phyloP scores from a whole-genome alignment of 2,797 vertebrate species.

The Pelobates cultripes region DNA sequence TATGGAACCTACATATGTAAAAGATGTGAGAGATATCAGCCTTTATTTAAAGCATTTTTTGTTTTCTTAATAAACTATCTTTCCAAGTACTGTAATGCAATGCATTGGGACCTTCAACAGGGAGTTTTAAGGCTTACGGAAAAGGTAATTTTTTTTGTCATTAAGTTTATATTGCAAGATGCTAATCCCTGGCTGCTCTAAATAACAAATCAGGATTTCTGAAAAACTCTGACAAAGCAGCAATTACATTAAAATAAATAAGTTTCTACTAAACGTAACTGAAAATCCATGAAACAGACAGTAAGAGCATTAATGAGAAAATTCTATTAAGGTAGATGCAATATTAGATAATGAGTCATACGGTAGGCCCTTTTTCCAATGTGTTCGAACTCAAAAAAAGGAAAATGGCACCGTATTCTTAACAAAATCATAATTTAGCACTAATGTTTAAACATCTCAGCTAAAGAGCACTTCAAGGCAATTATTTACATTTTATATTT shows the following conservation, averaged over 20 bases:
- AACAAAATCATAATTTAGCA: neutral
- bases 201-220: conserved; percentile 44
- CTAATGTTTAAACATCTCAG: neutral
- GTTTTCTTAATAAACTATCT: too few species aligned
- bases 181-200: conserved; percentile 37
- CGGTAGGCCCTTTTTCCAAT: neutral
- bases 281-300: conserved; percentile 41
- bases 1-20: too few species aligned
- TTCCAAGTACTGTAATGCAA: too few species aligned
- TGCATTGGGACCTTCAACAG: too few species aligned
- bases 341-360: conserved; percentile 21
- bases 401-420: too few species aligned
- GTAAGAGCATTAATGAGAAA: conserved; percentile 28
- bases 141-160: conserved; percentile 35
- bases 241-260: conserved; percentile 57
- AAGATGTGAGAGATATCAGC: too few species aligned
- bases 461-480: neutral
- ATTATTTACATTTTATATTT: neutral
- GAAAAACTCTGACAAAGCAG: conserved; percentile 21
- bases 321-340: conserved; percentile 10
- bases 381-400: too few species aligned
- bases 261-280: conserved; percentile 56
- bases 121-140: neutral
- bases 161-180: conserved; percentile 30
- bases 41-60: too few species aligned